Conservation (phyloP, 2,797 vertebrate genomes). For the Luscinia luscinia region DNA sequence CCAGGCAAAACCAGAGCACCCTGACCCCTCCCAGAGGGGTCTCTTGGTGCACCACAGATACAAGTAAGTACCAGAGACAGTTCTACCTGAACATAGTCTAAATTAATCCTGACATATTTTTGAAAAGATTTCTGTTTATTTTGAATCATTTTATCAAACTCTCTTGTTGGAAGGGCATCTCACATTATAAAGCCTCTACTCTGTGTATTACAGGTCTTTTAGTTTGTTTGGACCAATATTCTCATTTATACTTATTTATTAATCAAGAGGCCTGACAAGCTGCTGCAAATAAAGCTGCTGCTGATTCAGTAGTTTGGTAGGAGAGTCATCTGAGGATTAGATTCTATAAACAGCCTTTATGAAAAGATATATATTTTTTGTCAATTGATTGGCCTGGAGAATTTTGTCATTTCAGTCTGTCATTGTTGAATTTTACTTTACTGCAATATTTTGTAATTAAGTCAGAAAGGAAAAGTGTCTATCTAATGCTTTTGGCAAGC, state of each 20-base stretch:
- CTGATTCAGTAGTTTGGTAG: constrained; percentile 12
- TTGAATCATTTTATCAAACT: not conserved
- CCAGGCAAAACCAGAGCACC: not conserved
- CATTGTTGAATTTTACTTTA: constrained; percentile 28
- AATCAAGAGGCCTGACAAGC: not conserved
- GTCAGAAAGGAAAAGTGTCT: not conserved
- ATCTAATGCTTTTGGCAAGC: constrained; percentile 17
- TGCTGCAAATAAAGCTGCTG: constrained; percentile 14
- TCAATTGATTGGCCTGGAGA: constrained; percentile 33
- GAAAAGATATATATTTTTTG: constrained; percentile 5
- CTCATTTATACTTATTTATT: constrained; percentile 16
- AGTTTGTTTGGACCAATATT: not conserved
- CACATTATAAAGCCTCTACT: not conserved
- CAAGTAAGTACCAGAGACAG: not conserved
- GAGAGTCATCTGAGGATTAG: constrained; percentile 15
- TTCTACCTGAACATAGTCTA: not conserved
- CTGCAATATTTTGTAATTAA: constrained; percentile 39
- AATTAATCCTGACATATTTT: not conserved
- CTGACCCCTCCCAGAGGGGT: not conserved
- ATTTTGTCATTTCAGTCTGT: constrained; percentile 29
- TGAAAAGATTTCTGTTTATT: not conserved
- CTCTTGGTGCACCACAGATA: not conserved
- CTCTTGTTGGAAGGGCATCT: not conserved
- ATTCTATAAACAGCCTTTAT: constrained; percentile 3
- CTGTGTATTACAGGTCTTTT: not conserved